Conservation (phyloP, 2,113 vertebrate genomes). For the Pan troglodytes region DNA sequence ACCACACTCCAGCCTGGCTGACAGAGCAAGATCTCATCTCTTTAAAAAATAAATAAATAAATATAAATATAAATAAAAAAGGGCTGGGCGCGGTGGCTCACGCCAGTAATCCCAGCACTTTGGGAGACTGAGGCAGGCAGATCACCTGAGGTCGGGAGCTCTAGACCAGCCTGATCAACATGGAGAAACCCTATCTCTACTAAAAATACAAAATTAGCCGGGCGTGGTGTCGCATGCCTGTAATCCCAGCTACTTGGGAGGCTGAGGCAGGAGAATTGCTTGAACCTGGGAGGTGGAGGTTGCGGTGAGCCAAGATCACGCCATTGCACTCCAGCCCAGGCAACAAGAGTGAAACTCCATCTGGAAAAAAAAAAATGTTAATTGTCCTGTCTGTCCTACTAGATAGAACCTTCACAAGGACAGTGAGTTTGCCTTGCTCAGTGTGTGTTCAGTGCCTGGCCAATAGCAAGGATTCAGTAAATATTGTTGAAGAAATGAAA, state of each 20-base stretch:
- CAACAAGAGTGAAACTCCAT: not conserved
- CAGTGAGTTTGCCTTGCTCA: not conserved
- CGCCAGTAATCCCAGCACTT: not conserved
- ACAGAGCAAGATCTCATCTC: no score
- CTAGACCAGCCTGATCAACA: not conserved
- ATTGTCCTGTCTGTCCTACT: not conserved
- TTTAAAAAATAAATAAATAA: no score
- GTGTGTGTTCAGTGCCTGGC: not conserved
- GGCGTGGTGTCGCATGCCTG: not conserved
- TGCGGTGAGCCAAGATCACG: not conserved
- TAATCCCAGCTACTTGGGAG: not conserved
- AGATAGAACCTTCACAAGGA: not conserved
- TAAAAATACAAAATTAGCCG: not conserved
- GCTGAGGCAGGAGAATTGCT: not conserved
- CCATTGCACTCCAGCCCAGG: not conserved
- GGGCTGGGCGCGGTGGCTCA: not conserved
- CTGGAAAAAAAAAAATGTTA: not conserved
- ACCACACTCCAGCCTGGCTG: no score
- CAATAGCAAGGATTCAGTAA: not conserved
- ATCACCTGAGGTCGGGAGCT: not conserved
- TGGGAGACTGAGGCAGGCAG: not conserved
- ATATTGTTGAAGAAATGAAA: not conserved
- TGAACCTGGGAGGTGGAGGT: no score
- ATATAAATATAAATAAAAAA: not conserved
- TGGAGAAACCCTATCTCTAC: not conserved